A percentile compares a stretch with the other conserved stretches of the same genome.
Conservation (phyloP, 2,113 vertebrate genomes). For the Petrocephalus zakoni region DNA sequence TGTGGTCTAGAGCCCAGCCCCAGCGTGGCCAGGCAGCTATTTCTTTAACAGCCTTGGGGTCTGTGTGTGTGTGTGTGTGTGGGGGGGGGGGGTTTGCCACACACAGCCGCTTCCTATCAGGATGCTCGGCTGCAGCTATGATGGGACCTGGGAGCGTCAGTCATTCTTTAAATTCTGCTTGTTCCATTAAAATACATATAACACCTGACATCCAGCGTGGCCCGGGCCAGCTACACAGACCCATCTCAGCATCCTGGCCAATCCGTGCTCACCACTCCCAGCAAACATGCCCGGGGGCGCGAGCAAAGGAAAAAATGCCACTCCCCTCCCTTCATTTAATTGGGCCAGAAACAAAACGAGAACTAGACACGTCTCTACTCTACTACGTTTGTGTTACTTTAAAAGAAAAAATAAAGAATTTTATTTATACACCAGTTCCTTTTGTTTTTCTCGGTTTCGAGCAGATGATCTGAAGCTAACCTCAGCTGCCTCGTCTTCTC, state of each 20-base stretch:
- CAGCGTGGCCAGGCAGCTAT: too few relatives aligned
- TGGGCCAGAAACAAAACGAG: neutral
- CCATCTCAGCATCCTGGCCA: neutral
- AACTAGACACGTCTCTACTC: neutral
- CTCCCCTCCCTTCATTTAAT: neutral
- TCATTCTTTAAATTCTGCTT: neutral
- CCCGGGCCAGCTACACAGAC: neutral
- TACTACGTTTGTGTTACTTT: neutral
- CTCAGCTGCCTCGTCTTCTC: neutral
- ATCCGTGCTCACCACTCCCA: neutral
- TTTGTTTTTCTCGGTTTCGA: neutral
- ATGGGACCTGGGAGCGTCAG: neutral
- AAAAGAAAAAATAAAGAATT: neutral
- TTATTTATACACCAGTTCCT: neutral
- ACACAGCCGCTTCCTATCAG: neutral
- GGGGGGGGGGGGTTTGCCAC: neutral
- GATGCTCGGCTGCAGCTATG: too few relatives aligned
- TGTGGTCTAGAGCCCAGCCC: neutral
- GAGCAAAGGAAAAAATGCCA: neutral
- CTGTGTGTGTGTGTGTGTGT: too few relatives aligned
- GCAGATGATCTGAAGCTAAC: neutral
- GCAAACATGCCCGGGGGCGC: neutral
- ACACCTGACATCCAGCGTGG: neutral
- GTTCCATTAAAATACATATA: neutral
- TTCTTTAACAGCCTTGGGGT: too few relatives aligned